A percentile compares a stretch with the other conserved stretches of the same genome.
Evolutionary conservation across 2,888 invertebrate genomes (phyloP).

Genomic region (Conistra vaccinii): DNA sequence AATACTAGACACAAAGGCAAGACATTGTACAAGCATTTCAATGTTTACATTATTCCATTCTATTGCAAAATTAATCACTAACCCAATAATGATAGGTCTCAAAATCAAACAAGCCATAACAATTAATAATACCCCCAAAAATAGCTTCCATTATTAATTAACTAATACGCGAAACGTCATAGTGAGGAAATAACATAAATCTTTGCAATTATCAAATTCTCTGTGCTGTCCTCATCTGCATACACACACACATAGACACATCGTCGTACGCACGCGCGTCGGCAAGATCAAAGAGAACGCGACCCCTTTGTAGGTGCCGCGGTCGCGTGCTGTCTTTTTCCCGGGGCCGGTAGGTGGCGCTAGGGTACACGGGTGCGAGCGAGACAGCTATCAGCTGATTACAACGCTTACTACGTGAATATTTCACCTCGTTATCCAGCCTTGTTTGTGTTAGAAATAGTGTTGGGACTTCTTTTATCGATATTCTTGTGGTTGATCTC

Average conservation of each 20-base stretch:
- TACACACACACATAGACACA: slow-evolving; percentile 80
- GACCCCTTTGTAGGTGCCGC: slow-evolving; percentile 90
- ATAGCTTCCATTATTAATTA: slow-evolving; percentile 65
- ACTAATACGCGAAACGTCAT: slow-evolving; percentile 66
- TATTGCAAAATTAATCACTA: slow-evolving; percentile 12
- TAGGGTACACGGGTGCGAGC: slow-evolving; percentile 78
- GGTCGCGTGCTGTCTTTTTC: slow-evolving; percentile 89
- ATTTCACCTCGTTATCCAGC: slow-evolving; percentile 91
- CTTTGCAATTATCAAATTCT: slow-evolving; percentile 91
- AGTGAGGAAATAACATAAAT: slow-evolving; percentile 82
- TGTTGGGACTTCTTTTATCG: slow-evolving; percentile 73
- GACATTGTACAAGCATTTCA: neutral
- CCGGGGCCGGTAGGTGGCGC: slow-evolving; percentile 77
- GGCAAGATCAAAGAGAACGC: slow-evolving; percentile 88
- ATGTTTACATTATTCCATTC: neutral
- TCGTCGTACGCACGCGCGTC: slow-evolving; percentile 87
- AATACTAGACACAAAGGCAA: slow-evolving; percentile 13
- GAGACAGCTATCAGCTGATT: slow-evolving; percentile 84
- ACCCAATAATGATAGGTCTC: neutral
- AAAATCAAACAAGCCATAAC: slow-evolving; percentile 28
- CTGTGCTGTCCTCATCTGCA: slow-evolving; percentile 87
- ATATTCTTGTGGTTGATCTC: slow-evolving; percentile 72
- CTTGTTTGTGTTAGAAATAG: slow-evolving; percentile 90
- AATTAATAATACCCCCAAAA: slow-evolving; percentile 47
- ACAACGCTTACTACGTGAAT: slow-evolving; percentile 89